Evolutionary conservation across 2,888 invertebrate genomes (phyloP).

Genomic region (Cosmopolites sordidus): DNA sequence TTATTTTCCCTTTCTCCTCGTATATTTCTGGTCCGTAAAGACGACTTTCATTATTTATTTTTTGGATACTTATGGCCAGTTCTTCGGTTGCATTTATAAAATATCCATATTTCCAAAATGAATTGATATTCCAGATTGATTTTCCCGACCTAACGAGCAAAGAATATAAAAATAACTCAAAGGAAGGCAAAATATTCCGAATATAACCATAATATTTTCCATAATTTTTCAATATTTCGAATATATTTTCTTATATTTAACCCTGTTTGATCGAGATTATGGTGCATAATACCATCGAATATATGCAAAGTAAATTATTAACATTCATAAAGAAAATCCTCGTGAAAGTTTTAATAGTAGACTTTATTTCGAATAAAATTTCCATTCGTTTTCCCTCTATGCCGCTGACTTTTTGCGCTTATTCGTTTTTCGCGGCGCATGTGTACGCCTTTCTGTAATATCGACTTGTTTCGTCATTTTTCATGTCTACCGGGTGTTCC

Average conservation of each 20-base stretch:
- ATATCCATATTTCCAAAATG: too few species aligned
- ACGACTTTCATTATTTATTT: too few species aligned
- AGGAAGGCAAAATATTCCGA: too few species aligned
- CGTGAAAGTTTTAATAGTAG: slow-evolving; percentile 45
- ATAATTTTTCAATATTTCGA: too few species aligned
- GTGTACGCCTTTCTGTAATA: slow-evolving; percentile 25
- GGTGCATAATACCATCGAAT: slow-evolving; percentile 42
- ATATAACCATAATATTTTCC: too few species aligned
- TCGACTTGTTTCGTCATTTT: slow-evolving; percentile 28
- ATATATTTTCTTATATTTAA: slow-evolving; percentile 11
- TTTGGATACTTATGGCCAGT: too few species aligned
- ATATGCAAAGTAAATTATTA: slow-evolving; percentile 51
- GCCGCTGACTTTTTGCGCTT: slow-evolving; percentile 24
- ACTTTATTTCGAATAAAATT: slow-evolving; percentile 50
- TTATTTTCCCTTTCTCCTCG: too few species aligned
- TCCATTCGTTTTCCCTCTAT: slow-evolving; percentile 42
- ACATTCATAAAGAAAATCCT: slow-evolving; percentile 49
- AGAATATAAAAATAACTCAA: too few species aligned
- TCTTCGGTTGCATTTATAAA: too few species aligned
- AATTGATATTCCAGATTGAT: too few species aligned
- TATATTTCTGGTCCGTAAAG: too few species aligned
- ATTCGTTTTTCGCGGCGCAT: slow-evolving; percentile 24
- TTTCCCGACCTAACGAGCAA: too few species aligned
- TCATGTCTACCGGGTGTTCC: slow-evolving; percentile 17
- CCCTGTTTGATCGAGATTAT: slow-evolving; percentile 36